Evolutionary conservation across 2,797 vertebrate genomes (phyloP), one percentile per base, ranked within the genome.

Genomic region (Cynodonichthys magdalenae): DNA sequence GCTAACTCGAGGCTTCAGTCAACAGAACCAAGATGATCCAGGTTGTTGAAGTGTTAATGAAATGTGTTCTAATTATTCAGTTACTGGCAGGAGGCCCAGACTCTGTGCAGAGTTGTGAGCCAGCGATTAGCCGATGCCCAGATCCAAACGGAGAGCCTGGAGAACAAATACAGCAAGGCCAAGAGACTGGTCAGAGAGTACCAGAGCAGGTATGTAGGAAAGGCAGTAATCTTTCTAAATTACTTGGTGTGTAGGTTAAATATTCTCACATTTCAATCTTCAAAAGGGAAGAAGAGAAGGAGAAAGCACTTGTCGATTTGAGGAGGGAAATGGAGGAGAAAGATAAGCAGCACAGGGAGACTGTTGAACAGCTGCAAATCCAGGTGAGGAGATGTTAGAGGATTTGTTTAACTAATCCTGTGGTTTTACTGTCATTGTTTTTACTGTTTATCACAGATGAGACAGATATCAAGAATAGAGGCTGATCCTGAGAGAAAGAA

Each of bases 1-100:
- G 11, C 9, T 29, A 11, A 46, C 39, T 42, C 10, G 7, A 56
- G 12, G 12, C 15, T 49, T 18, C 3, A 47, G 17, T 54, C 48
- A 58, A 31, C 2, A 53, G 57, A 47, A 27, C 60, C 17, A 60
- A 4, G 29, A 67, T 51, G 15, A 56, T 59, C 20, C 68, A 53
- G 14, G 64, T 57, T 12, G 18, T 63, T 60, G 6, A 49, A 45
- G 65, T 61, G 29, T 49, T 59, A 41, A 53, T 51, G 18, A 70
- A 29, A 61, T 46, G 48, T 17, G 31, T 51, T 74, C 5, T 81
- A 1, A 67, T 68, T 48, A 31, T 76, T 48, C 77, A 92, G 91
- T 61, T 95, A 96, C 61, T 97, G 96, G 96, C 92, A 95, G 66
- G 96, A 97, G 79, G 95, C 96, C 80, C 96, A 97, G 87, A 94